Base-by-base conservation (phyloP, 2,888 invertebrate species). In the Agonopterix alstromeriana region DNA sequence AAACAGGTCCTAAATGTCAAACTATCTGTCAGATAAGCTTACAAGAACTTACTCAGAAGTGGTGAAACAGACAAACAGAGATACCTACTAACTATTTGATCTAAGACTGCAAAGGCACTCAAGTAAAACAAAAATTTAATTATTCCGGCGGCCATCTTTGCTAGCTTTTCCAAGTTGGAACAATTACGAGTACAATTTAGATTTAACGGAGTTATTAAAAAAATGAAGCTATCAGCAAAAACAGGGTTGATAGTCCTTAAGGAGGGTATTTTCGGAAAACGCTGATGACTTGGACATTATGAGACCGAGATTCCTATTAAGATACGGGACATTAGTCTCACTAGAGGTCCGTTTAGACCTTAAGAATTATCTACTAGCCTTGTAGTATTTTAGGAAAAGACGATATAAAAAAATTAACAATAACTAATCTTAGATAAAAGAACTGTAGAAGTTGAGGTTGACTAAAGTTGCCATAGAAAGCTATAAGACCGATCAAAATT, bases 261-360 rank as follows among this genome's bases (percentile, higher is more conserved):
- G 76, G 63, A 65, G 68, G 71, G 60, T 69, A 72, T 70, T 76
- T 78, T 85, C 74, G 78, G 73, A 79, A 82, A 83, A 77, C 73
- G 84, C 83, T 86, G 87, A 86, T 86, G 85, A 80, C 76, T 74
- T 73, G 77, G 79, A 80, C 81, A 79, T 84, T 84, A 85, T 77
- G 79, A 81, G 71, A 72, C 78, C 77, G 60, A 81, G 87, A 87
- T 86, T 82, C 77, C 85, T 83, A 86, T 87, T 86, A 83, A 82
- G 87, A 87, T 87, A 84, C 60, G 70, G 67, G 63, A 77, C 81
- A 85, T 85, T 84, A 84, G 83, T 80, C 79, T 76, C 72, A 67
- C 70, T 38, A 38, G 62, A 62, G 73, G 47, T 55, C 48, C 64
- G 67, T 79, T 82, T 61, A 50, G 12, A 55, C 35, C 27, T 27